These are phyloP conservation scores for Macropodus opercularis DNA, from an alignment of 2,797 vertebrate species.

Conservation along the genomic window DNA sequence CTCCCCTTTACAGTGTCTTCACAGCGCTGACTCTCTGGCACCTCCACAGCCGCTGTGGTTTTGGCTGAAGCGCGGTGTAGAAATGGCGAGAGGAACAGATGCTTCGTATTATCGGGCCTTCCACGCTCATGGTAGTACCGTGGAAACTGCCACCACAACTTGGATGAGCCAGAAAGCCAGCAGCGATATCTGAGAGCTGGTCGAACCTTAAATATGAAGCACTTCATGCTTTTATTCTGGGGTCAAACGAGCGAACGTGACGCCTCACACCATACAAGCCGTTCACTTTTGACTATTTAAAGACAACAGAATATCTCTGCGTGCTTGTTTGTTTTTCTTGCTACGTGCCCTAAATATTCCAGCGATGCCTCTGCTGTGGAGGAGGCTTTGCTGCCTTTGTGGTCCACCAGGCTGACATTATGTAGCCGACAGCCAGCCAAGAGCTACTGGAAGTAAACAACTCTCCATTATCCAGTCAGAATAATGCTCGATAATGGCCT, in stretches of 20 bases:
- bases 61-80: slow-evolving; percentile 44
- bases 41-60: slow-evolving; percentile 59
- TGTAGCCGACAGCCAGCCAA: slow-evolving; percentile 34
- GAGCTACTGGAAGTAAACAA: slow-evolving; percentile 40
- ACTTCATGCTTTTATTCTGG: slow-evolving; percentile 55
- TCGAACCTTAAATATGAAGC: slow-evolving; percentile 36
- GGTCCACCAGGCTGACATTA: slow-evolving; percentile 31
- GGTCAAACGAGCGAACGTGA: slow-evolving; percentile 41
- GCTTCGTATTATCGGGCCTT: slow-evolving; percentile 67
- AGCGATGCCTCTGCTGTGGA: slow-evolving; percentile 50
- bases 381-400: slow-evolving; percentile 19
- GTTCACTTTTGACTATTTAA: slow-evolving; percentile 28
- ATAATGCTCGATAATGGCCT: slow-evolving; percentile 50
- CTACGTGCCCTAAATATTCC: slow-evolving; percentile 35
- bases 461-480: slow-evolving; percentile 45
- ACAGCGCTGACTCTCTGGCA: slow-evolving; percentile 66
- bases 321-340: slow-evolving; percentile 41
- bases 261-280: too few relatives aligned
- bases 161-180: slow-evolving; percentile 45
- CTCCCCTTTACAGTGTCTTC: slow-evolving; percentile 62
- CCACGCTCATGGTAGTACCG: slow-evolving; percentile 33
- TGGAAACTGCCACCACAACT: slow-evolving; percentile 54
- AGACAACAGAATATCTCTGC: slow-evolving; percentile 17
- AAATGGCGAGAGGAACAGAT: slow-evolving; percentile 62
- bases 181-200: slow-evolving; percentile 1